phyloP scores from a whole-genome alignment of 2,113 vertebrate genomes.

The Cynopterus brachyotis region DNA sequence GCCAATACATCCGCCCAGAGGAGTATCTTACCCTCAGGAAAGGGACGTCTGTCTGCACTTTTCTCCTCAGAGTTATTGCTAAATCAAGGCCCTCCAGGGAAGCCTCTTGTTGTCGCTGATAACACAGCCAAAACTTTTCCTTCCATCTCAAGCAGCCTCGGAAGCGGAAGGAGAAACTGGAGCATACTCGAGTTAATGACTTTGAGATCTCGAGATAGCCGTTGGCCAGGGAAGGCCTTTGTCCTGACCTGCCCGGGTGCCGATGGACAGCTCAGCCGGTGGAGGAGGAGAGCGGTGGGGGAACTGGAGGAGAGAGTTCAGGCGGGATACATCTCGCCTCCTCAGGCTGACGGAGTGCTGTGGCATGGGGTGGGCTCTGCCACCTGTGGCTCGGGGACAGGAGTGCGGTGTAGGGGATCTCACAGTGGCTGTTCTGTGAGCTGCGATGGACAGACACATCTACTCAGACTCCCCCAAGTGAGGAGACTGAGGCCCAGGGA shows the following conservation, averaged over 20 bases:
- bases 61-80: background rate
- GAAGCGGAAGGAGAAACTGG: background rate
- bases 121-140: background rate
- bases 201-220: background rate
- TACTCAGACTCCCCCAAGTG: accelerated
- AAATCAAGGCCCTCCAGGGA: background rate
- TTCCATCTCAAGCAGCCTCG: background rate
- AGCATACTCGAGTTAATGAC: too few relatives aligned
- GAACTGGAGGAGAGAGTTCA: background rate
- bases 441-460: background rate
- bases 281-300: accelerated
- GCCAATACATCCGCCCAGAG: background rate
- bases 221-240: accelerated
- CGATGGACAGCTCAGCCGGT: accelerated
- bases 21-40: background rate
- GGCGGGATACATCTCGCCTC: background rate
- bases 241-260: background rate
- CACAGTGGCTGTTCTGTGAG: accelerated
- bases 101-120: background rate
- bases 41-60: background rate
- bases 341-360: too few relatives aligned
- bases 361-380: background rate
- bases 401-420: accelerated
- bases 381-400: background rate
- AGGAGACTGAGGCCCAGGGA: background rate